phyloP scores from a whole-genome alignment of 2,797 vertebrate species.

The Pseudochirops cupreus region DNA sequence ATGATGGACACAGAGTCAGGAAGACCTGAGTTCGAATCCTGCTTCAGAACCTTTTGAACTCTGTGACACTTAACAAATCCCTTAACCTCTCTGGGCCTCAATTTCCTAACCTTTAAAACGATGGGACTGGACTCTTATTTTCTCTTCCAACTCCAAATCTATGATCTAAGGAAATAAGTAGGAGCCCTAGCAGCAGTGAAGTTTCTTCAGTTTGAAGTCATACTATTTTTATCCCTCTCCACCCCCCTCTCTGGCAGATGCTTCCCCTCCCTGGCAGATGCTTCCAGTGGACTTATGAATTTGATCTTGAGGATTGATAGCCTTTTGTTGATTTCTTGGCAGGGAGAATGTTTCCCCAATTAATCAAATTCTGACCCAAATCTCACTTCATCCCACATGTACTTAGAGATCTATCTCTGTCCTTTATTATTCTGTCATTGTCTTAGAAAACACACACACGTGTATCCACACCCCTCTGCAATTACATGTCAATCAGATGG shows the following conservation, averaged over 20 bases:
- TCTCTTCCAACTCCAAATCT: not conserved
- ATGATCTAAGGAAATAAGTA: not conserved
- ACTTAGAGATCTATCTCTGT: constrained; percentile 9
- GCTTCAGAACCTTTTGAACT: not conserved
- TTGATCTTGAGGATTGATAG: not conserved
- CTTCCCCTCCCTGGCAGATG: not conserved
- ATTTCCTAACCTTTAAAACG: not conserved
- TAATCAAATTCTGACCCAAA: constrained; percentile 28
- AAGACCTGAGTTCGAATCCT: not conserved
- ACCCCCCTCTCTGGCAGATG: not conserved
- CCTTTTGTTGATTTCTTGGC: not conserved
- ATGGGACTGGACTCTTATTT: not conserved
- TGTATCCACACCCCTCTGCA: not conserved
- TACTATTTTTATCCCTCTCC: not conserved
- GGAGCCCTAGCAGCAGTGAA: not conserved
- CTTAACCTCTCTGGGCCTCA: not conserved
- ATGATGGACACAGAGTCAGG: not conserved
- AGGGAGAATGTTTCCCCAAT: not conserved
- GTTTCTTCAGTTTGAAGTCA: constrained; percentile 38
- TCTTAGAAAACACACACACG: not conserved
- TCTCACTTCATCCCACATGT: not conserved
- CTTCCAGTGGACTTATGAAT: not conserved
- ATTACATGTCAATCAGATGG: not conserved
- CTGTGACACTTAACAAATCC: not conserved
- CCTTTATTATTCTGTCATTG: constrained; percentile 35